These are phyloP conservation scores for Linyphia triangularis DNA, from an alignment of 2,888 invertebrate genomes.

Conservation along the genomic window DNA sequence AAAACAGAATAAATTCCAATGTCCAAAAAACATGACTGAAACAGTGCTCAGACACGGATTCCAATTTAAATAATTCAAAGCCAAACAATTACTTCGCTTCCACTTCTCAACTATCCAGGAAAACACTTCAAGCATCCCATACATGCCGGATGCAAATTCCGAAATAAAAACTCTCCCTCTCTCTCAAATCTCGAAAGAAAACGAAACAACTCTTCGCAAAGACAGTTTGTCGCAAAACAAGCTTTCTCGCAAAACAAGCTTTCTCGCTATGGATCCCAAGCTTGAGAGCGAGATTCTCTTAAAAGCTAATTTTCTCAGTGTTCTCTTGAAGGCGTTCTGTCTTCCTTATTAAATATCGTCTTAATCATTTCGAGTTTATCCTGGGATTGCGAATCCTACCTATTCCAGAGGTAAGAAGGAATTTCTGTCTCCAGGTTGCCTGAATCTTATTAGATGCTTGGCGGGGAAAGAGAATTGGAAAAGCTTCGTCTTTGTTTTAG, in stretches of 20 bases:
- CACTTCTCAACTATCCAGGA: no score
- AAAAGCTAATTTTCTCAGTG: constrained; percentile 69
- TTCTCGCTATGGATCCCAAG: constrained; percentile 3
- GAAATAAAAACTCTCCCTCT: no score
- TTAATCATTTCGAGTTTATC: constrained; percentile 61
- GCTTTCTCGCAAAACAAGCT: constrained; percentile 8
- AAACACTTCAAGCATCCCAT: no score
- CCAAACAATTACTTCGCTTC: no score
- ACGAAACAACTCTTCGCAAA: not conserved
- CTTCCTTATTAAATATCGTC: constrained; percentile 71
- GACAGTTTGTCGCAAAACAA: not conserved
- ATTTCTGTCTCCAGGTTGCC: constrained; percentile 31
- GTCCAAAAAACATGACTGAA: no score
- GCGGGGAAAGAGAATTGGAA: constrained; percentile 20
- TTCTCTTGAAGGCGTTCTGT: constrained; percentile 29
- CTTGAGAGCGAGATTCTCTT: constrained; percentile 39
- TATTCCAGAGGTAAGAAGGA: constrained; percentile 42
- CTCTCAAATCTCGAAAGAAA: no score
- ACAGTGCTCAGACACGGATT: no score
- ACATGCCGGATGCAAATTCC: no score
- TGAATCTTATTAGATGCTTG: constrained; percentile 34
- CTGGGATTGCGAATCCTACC: constrained; percentile 51
- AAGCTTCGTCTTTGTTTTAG: no score
- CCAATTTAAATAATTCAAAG: no score
- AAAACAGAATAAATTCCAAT: no score